Evolutionary conservation across 1,140 invertebrate genomes (phyloP), one percentile per base, ranked within the genome.

Genomic region (Euwallacea fornicatus): DNA sequence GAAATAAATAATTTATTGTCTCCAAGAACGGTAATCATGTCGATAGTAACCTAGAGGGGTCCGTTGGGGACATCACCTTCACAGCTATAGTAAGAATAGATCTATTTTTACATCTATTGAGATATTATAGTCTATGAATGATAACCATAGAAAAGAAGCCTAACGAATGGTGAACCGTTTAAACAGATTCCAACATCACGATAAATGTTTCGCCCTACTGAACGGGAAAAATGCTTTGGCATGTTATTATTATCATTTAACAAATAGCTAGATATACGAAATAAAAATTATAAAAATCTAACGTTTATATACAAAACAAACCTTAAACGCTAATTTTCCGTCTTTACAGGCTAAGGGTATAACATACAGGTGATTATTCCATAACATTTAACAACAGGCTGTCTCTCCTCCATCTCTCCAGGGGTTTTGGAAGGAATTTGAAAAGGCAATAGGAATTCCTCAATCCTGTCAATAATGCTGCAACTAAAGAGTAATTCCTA

Each of bases 1-100:
- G 74, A 81, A 81, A 81, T 81, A 81, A 81, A 81, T 81, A 80
- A 80, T 81, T 81, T 81, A 81, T 81, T 81, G 80, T 81, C 80
- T 81, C 76, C 78, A 78, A 77, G 77, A 80, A 78, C 70, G 78
- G 74, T 76, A 76, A 79, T 70, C 71, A 77, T 78, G 75, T 79
- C 76, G 56, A n/a, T 33, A 66, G 73, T 74, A 75, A 79, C 75
- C 75, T 75, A 69, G 73, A 74, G 78, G 77, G 10, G 56, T 13
- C 46, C 16, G 16, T 78, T 79, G 73, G 66, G 44, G 77, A 78
- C 76, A 78, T 73, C 76, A 67, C 59, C 59, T 43, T 69, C 73
- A 75, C 73, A 77, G 68, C 64, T 73, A 73, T 55, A 73, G 73
- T 79, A 78, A 75, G 76, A 75, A 76, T 77, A 66, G 64, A 76